Evolutionary conservation across 2,888 invertebrate species (phyloP), one percentile per base, ranked within the genome.

Genomic region (Lasioglossum oenotherae): DNA sequence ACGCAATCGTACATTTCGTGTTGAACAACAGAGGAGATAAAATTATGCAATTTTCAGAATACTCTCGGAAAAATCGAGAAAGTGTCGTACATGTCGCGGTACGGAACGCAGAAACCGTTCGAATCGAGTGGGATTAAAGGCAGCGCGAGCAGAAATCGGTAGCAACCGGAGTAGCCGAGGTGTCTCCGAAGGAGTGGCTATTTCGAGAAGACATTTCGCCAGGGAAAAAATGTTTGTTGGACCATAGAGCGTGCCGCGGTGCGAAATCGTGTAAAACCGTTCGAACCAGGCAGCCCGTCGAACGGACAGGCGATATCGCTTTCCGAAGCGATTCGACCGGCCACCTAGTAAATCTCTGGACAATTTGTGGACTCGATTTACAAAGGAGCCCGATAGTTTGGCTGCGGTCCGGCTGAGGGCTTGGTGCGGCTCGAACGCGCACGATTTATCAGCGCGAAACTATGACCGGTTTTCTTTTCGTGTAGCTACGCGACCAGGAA

Each of bases 401-500:
- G 79, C 57, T 64, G 53, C 23, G 73, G 78, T 31, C 16, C 38
- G 71, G 23, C 2, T 3, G 8, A 73, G 27, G 27, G 27, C 31
- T 27, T 16, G 64, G 31, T 0, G 44, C 79, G 72, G 60, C 53
- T 44, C 31, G 46, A 44, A 27, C 72, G 79, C 77, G 46, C 71
- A 23, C 75, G 77, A 89, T 91, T 84, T 86, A 85, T 87, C 83
- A 46, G 49, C 67, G 82, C 67, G 80, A 79, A 72, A 78, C 82
- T 49, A 75, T 67, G 85, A 71, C 82, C 74, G 72, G 80, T 84
- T 82, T 86, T 84, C 85, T 76, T 82, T 85, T 82, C 84, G 74
- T 77, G 89, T 79, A 76, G 79, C 67, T 78, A 82, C 83, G 80
- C 87, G 90, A 44, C 74, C 74, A 74, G 31, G 82, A 88, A 90